phyloP scores from a whole-genome alignment of 1,140 invertebrate genomes.

The Dendrolimus punctatus region DNA sequence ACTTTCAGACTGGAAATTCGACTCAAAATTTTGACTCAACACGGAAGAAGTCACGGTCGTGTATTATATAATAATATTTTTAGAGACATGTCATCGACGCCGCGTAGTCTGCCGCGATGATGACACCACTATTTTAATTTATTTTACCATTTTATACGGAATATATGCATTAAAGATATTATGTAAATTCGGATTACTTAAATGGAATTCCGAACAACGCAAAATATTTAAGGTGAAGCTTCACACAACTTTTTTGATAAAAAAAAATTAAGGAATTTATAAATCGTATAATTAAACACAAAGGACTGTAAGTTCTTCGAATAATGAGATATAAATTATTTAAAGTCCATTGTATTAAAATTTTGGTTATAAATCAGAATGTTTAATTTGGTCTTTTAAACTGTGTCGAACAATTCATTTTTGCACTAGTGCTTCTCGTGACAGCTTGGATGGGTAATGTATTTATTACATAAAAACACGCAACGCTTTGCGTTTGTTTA shows the following conservation, averaged over 20 bases:
- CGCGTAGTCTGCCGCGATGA: slow-evolving; percentile 33
- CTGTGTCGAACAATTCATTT: slow-evolving; percentile 32
- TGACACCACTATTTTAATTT: slow-evolving; percentile 23
- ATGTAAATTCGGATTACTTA: slow-evolving; percentile 25
- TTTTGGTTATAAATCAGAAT: slow-evolving; percentile 46
- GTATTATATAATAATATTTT: slow-evolving; percentile 18
- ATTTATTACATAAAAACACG: slow-evolving; percentile 28
- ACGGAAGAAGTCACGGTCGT: no score
- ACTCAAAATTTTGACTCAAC: no score
- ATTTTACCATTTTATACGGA: slow-evolving; percentile 19
- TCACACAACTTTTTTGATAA: no score
- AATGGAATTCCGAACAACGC: slow-evolving; percentile 10
- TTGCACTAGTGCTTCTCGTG: slow-evolving; percentile 24
- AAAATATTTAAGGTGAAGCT: slow-evolving; percentile 7
- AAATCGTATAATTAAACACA: no score
- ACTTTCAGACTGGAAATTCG: no score
- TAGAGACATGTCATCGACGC: slow-evolving; percentile 25
- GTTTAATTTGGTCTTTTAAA: slow-evolving; percentile 44
- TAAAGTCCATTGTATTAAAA: slow-evolving; percentile 43
- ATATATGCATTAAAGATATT: slow-evolving; percentile 27
- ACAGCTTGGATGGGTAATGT: slow-evolving; percentile 25
- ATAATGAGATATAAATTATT: slow-evolving; percentile 38
- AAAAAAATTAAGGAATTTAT: no score
- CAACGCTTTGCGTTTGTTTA: slow-evolving; percentile 5
- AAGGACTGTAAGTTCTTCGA: not conserved